Conservation (phyloP, 1,140 invertebrate species). For the Neelides sp. region DNA sequence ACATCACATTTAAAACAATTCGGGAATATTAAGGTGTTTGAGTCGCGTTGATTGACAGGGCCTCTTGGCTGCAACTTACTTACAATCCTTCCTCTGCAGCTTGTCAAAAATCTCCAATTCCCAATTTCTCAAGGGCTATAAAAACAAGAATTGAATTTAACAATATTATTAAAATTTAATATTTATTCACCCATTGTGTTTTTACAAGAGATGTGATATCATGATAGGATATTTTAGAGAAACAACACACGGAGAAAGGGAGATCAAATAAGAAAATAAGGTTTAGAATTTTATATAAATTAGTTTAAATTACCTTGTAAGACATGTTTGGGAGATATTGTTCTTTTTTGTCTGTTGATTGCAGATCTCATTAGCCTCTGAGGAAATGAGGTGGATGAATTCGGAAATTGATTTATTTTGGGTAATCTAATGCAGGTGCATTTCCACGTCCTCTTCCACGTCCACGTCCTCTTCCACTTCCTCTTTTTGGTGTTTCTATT, state of each 20-base stretch:
- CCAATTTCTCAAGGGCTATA: constrained; percentile 76
- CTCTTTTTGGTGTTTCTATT: no score
- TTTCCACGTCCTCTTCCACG: no score
- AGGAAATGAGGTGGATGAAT: constrained; percentile 90
- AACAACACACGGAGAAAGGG: no score
- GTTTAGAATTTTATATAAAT: not conserved
- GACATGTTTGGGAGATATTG: constrained; percentile 93
- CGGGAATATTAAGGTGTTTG: constrained; percentile 93
- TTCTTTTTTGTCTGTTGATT: constrained; percentile 93
- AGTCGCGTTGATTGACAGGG: constrained; percentile 81
- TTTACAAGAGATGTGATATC: constrained; percentile 7
- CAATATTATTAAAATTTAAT: not conserved
- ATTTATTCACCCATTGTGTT: not conserved
- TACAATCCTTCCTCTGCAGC: constrained; percentile 90
- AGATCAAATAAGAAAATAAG: no score
- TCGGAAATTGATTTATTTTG: no score
- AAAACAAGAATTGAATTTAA: constrained; percentile 29
- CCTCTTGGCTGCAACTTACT: constrained; percentile 86
- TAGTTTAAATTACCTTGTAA: constrained; percentile 50
- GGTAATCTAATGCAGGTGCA: no score
- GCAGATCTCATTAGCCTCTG: constrained; percentile 94
- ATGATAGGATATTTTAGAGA: not conserved
- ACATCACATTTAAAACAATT: constrained; percentile 36
- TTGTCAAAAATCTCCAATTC: constrained; percentile 82
- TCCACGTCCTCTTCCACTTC: no score